Conservation (phyloP, 2,888 invertebrate genomes). For the Chloroclysta siterata region DNA sequence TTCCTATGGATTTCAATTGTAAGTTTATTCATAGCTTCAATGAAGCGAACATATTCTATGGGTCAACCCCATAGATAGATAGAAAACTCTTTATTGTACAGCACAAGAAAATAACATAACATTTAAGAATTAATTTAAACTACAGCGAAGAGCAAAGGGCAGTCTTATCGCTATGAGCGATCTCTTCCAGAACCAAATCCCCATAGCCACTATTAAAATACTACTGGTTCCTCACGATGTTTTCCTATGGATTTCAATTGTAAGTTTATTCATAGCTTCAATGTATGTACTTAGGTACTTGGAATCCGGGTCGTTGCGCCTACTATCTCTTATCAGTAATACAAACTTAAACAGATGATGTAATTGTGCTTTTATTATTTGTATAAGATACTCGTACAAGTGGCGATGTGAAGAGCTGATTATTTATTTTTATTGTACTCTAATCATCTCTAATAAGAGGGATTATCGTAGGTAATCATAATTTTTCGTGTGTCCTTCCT, state of each 20-base stretch:
- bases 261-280: background rate
- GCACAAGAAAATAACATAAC: too few relatives aligned
- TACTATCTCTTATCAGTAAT: constrained; percentile 38
- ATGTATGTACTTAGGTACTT: background rate
- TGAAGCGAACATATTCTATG: too few relatives aligned
- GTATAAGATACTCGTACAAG: constrained; percentile 17
- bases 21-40: background rate
- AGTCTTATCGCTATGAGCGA: too few relatives aligned
- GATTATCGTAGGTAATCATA: too few relatives aligned
- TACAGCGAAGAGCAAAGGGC: too few relatives aligned
- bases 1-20: background rate
- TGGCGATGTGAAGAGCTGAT: constrained; percentile 9
- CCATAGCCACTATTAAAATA: too few relatives aligned
- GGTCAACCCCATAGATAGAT: too few relatives aligned
- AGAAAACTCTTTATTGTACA: too few relatives aligned
- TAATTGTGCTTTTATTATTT: constrained; percentile 37
- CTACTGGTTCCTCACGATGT: too few relatives aligned
- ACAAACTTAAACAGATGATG: constrained; percentile 39
- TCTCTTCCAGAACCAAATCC: too few relatives aligned
- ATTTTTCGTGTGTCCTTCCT: too few relatives aligned
- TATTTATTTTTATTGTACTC: background rate
- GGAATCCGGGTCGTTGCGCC: constrained; percentile 46
- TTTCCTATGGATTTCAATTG: background rate
- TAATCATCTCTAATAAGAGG: background rate
- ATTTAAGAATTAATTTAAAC: too few relatives aligned